phyloP scores from a whole-genome alignment of 1,140 invertebrate species.

The Pectinophora gossypiella region DNA sequence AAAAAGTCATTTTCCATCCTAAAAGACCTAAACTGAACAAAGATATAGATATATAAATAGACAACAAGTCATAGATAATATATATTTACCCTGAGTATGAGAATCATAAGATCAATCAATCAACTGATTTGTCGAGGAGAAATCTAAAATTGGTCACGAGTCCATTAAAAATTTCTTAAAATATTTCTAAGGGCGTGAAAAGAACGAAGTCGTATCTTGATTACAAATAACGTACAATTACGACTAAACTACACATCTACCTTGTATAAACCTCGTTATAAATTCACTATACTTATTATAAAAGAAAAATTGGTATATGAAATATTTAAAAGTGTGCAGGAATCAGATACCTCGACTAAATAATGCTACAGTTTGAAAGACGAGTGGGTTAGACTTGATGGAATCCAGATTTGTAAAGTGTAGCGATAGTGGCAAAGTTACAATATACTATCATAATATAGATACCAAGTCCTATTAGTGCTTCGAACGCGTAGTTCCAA shows the following conservation, averaged over 20 bases:
- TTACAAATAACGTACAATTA: constrained; percentile 54
- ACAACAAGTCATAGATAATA: constrained; percentile 50
- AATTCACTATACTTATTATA: constrained; percentile 53
- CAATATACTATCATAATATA: not conserved
- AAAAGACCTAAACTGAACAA: constrained; percentile 47
- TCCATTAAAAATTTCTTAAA: constrained; percentile 44
- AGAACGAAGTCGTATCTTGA: constrained; percentile 34
- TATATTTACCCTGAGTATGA: constrained; percentile 63
- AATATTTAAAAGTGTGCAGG: constrained; percentile 11
- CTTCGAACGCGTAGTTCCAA: constrained; percentile 9
- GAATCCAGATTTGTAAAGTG: not conserved
- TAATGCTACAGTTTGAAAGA: constrained; percentile 12
- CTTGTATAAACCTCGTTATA: constrained; percentile 72
- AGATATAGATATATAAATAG: constrained; percentile 44
- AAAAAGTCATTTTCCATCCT: constrained; percentile 57
- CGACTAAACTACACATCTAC: constrained; percentile 65
- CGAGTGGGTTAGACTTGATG: constrained; percentile 11
- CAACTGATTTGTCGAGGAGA: constrained; percentile 46
- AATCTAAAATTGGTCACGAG: constrained; percentile 59
- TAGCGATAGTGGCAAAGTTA: constrained; percentile 6
- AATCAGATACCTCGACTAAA: not conserved
- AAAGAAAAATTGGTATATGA: constrained; percentile 15
- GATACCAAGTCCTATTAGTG: not conserved
- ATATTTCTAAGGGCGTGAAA: constrained; percentile 47
- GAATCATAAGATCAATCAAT: constrained; percentile 63